Conservation (phyloP, 2,113 vertebrate genomes). For the Phoxinus phoxinus region DNA sequence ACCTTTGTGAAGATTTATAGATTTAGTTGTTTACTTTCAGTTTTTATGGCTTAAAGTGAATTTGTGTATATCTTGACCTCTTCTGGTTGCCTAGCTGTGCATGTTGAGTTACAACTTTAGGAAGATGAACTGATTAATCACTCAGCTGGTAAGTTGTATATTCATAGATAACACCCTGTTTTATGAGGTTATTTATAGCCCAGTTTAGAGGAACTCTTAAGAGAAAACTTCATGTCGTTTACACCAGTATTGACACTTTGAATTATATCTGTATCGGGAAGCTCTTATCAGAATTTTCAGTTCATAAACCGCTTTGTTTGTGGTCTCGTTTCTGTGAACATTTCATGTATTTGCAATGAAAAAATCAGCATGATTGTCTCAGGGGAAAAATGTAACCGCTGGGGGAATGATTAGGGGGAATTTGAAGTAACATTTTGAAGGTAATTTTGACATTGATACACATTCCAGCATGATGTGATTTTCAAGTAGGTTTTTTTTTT, state of each 20-base stretch:
- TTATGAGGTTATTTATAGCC: constrained; percentile 19
- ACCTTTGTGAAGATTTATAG: constrained; percentile 17
- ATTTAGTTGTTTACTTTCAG: not conserved
- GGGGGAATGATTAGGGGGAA: no score
- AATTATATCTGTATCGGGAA: not conserved
- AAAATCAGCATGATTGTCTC: no score
- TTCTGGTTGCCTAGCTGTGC: constrained; percentile 13
- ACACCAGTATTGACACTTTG: constrained; percentile 27
- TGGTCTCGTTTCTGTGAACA: not conserved
- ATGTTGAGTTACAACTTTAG: not conserved
- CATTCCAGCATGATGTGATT: no score
- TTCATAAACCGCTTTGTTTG: not conserved
- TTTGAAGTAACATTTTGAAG: no score
- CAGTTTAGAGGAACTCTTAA: constrained; percentile 18
- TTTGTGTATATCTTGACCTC: not conserved
- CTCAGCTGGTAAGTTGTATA: constrained; percentile 16
- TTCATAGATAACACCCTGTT: constrained; percentile 15
- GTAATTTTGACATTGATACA: no score
- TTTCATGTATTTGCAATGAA: no score
- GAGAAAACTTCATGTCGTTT: not conserved
- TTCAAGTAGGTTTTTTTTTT: no score
- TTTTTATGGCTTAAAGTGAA: not conserved
- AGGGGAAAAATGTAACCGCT: no score
- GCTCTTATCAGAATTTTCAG: constrained; percentile 3
- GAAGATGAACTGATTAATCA: not conserved